Evolutionary conservation across 1,140 invertebrate genomes (phyloP).

Genomic region (Heliconius eleuchia): DNA sequence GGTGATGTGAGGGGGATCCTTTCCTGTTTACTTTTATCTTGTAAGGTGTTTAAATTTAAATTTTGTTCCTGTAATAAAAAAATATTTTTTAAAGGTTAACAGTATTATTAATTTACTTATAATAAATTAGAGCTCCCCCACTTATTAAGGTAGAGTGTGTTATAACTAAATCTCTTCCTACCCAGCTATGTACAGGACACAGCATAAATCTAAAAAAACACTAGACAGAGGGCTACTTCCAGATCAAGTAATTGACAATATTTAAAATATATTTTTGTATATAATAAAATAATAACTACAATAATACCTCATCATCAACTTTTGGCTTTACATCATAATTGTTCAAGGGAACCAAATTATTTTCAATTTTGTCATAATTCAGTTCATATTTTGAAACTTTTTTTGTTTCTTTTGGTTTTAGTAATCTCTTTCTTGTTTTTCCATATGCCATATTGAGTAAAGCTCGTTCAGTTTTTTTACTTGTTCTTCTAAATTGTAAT

Average conservation of each 20-base stretch:
- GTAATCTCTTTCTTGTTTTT: conserved; percentile 45
- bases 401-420: conserved; percentile 32
- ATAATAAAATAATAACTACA: background rate
- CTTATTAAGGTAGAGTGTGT: too few species aligned
- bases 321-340: conserved; percentile 17
- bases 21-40: conserved; percentile 37
- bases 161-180: too few species aligned
- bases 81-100: too few species aligned
- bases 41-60: background rate
- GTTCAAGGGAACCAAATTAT: background rate
- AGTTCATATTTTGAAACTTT: conserved; percentile 29
- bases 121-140: too few species aligned
- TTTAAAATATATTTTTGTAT: too few species aligned
- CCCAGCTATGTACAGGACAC: too few species aligned
- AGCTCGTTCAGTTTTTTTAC: conserved; percentile 53
- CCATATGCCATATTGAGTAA: conserved; percentile 44
- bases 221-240: too few species aligned
- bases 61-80: background rate
- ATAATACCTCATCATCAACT: conserved; percentile 14
- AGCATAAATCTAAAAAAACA: too few species aligned
- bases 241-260: too few species aligned
- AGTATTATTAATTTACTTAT: too few species aligned
- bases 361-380: background rate
- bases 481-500: conserved; percentile 54
- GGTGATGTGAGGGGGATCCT: conserved; percentile 41